These are phyloP conservation scores for Nemoura dubitans DNA, from an alignment of 2,888 invertebrate species.

Conservation along the genomic window DNA sequence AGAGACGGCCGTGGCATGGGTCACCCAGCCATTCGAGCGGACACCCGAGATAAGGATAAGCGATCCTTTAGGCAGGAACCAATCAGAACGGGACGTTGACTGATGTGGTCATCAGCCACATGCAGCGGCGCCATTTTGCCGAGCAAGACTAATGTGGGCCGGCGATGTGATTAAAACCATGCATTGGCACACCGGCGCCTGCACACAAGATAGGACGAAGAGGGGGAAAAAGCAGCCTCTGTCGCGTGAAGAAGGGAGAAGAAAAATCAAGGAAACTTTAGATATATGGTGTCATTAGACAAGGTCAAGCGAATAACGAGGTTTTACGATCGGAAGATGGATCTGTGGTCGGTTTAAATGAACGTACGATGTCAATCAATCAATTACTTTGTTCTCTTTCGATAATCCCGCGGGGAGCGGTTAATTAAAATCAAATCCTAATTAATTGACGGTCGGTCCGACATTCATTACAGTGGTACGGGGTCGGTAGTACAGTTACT, in stretches of 20 bases:
- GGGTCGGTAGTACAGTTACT: background rate
- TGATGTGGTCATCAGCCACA: conserved; percentile 47
- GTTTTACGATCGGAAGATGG: conserved; percentile 26
- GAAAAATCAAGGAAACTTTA: conserved; percentile 34
- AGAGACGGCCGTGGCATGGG: background rate
- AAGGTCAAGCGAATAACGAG: conserved; percentile 26
- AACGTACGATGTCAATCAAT: conserved; percentile 5
- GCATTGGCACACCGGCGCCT: background rate
- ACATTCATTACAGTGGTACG: background rate
- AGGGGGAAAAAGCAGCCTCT: background rate
- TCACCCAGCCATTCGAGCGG: conserved; percentile 38
- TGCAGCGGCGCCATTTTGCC: conserved; percentile 28
- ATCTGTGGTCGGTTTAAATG: conserved; percentile 37
- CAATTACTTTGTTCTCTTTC: conserved; percentile 24
- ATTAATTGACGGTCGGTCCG: conserved; percentile 27
- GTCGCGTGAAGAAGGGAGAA: background rate
- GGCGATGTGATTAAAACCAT: conserved; percentile 38
- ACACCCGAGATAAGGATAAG: conserved; percentile 41
- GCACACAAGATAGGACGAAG: background rate
- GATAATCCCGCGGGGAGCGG: conserved; percentile 18
- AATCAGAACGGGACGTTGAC: conserved; percentile 47
- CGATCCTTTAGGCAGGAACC: conserved; percentile 41
- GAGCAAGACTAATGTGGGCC: conserved; percentile 34
- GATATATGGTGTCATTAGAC: conserved; percentile 38
- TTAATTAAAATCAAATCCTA: conserved; percentile 40